phyloP scores from a whole-genome alignment of 1,140 invertebrate species.

The Trichonephila inaurata region DNA sequence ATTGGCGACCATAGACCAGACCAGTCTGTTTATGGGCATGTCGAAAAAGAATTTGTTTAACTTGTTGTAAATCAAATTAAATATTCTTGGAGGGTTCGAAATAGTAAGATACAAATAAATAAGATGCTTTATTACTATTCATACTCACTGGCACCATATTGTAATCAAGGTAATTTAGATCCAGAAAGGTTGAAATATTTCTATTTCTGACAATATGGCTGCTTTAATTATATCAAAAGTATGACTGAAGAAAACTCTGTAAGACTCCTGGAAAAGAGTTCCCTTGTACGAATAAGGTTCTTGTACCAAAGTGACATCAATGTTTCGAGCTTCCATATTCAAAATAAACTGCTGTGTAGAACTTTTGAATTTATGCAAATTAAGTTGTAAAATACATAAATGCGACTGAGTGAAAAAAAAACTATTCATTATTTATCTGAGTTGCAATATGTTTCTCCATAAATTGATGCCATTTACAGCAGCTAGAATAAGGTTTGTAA shows the following conservation, averaged over 20 bases:
- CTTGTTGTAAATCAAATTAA: background rate
- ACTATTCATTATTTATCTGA: background rate
- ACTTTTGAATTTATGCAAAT: background rate
- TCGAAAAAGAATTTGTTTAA: too few species aligned
- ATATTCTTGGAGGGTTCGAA: background rate
- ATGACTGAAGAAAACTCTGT: background rate
- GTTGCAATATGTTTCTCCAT: background rate
- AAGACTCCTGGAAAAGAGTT: background rate
- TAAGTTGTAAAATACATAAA: background rate
- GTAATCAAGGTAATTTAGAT: background rate
- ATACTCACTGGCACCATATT: background rate
- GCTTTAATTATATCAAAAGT: background rate
- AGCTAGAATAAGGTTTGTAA: background rate
- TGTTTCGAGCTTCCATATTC: background rate
- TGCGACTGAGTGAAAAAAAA: background rate
- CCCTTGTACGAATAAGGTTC: background rate
- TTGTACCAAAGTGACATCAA: background rate
- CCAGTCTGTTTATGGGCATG: background rate
- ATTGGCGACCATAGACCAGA: background rate
- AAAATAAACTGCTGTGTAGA: background rate
- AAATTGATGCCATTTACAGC: background rate
- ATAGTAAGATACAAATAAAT: too few species aligned
- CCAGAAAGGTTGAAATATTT: background rate
- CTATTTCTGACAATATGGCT: too few species aligned
- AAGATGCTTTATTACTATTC: background rate